Evolutionary conservation across 2,888 invertebrate species (phyloP).

Genomic region (Tromatobia lineatoria): DNA sequence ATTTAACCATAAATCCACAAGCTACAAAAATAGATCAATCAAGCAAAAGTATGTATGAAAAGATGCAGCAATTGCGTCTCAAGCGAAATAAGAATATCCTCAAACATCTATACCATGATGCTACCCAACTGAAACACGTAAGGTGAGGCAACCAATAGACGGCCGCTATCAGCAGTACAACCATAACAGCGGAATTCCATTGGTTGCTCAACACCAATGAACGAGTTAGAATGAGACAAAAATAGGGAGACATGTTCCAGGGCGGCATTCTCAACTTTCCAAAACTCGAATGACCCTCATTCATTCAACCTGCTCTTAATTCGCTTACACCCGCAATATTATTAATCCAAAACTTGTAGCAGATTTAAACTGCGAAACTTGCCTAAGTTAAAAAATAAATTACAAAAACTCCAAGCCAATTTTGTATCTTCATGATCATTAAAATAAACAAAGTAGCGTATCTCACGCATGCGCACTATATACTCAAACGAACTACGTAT

Average conservation of each 20-base stretch:
- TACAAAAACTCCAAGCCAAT: not conserved
- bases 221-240: slow-evolving; percentile 8
- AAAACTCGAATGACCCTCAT: slow-evolving; percentile 32
- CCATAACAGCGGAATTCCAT: not conserved
- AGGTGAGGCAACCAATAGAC: not conserved
- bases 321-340: not conserved
- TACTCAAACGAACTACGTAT: not conserved
- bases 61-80: too few species aligned
- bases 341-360: not conserved
- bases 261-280: slow-evolving; percentile 33
- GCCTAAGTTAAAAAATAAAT: not conserved
- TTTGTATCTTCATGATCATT: not conserved
- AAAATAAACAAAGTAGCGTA: not conserved
- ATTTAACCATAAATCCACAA: not conserved
- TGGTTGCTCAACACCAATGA: not conserved
- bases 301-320: not conserved
- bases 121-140: not conserved
- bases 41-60: not conserved
- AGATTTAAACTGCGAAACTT: not conserved
- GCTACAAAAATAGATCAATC: not conserved
- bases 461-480: not conserved
- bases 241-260: slow-evolving; percentile 12
- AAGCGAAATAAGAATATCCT: not conserved
- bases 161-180: not conserved
- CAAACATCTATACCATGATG: not conserved